Conservation (phyloP, 2,888 invertebrate species). For the Pristionchus maxplancki region DNA sequence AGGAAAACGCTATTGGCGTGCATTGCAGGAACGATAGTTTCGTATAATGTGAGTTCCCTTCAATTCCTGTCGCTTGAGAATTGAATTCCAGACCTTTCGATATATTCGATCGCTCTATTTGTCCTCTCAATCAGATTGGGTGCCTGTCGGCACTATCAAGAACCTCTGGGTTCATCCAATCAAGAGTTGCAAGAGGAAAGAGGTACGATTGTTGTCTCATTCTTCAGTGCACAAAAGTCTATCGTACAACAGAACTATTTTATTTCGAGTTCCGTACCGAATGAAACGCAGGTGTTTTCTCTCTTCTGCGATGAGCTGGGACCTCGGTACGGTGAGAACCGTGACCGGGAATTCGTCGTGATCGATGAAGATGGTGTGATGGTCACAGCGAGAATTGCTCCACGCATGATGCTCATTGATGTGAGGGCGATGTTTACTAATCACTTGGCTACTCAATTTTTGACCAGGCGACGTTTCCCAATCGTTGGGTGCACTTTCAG, state of each 20-base stretch:
- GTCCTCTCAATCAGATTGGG: conserved; percentile 55
- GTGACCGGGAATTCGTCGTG: conserved; percentile 68
- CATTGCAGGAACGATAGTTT: neutral
- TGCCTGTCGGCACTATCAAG: conserved; percentile 64
- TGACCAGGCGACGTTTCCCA: no score
- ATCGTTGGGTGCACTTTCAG: neutral
- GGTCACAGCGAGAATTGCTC: conserved; percentile 59
- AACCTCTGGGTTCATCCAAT: conserved; percentile 64
- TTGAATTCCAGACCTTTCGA: neutral
- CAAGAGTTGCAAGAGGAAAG: conserved; percentile 70
- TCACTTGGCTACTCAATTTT: no score
- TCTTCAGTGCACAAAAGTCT: no score
- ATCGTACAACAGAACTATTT: no score
- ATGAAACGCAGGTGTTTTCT: conserved; percentile 61
- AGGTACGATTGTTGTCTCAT: no score
- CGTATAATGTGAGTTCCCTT: conserved; percentile 18
- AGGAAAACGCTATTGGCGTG: neutral
- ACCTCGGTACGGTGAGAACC: conserved; percentile 57
- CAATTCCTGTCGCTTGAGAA: neutral
- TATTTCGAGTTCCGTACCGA: no score
- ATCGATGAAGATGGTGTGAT: conserved; percentile 62
- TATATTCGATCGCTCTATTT: neutral
- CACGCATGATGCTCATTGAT: conserved; percentile 62
- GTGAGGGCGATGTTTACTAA: conserved; percentile 1
- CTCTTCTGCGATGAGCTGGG: conserved; percentile 66